Base-by-base conservation (phyloP, 2,797 vertebrate genomes). In the Galagoides demidoff region DNA sequence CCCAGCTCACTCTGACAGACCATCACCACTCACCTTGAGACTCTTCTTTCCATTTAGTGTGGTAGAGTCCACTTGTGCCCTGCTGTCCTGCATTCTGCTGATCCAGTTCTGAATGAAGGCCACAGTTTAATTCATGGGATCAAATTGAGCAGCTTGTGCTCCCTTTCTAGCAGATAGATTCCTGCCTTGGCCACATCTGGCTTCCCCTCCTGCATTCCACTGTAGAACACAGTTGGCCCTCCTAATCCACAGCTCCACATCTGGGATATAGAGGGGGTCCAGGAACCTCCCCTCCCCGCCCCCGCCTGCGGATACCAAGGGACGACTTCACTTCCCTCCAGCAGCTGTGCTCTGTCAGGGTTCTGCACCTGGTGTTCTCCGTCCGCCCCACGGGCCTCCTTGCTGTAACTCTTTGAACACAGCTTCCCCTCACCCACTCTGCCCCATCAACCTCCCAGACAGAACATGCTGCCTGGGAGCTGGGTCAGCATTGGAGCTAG, bases 401-500 rank as follows among this genome's bases (percentile, higher is more conserved):
- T 45, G 12, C 9, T 74, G 2, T 6, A 2, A 12, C 5, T 45
- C 16, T n/a, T 31, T 16, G 12, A 63, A 39, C 4, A 9, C 45
- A n/a, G 27, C n/a, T 68, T 55, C 39, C 5, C 0, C 20, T 66
- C 9, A 13, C 25, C 37, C 22, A 78, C 37, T 17, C 16, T n/a
- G 57, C 13, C 14, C 0, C 3, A 20, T 3, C 17, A 27, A 17
- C 2, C 31, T 39, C 25, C 43, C 63, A 25, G 25, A 31, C 0
- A 43, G 29, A 10, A 31, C 4, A 23, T 3, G 4, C 27, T 17
- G 9, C 68, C 52, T 5, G 13, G 1, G 61, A 61, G 19, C 68
- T 55, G 1, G 1, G 25, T 9, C 0, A 22, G 57, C 13, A 9
- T 5, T 4, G 23, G 16, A 7, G 19, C 29, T 3, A 5, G 0